Base-by-base conservation (phyloP, 2,113 vertebrate species). In the Chitala chitala region DNA sequence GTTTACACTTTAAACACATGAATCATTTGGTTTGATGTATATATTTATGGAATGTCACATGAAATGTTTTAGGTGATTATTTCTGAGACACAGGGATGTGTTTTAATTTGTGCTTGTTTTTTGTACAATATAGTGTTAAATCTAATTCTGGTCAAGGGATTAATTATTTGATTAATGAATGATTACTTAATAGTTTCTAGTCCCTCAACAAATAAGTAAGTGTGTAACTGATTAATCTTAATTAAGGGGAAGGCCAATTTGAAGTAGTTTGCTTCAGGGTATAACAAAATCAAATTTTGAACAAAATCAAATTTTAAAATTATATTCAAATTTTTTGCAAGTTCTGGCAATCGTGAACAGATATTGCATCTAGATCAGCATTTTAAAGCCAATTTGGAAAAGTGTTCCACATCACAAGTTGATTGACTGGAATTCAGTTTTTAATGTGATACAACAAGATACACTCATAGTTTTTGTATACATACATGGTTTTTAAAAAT, bases 121-220 rank as follows among this genome's bases (percentile, higher is more conserved):
- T 63, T 63, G 59, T 26, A 20, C 17, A 63, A 15, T 38, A 38
- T 63, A 63, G 59, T 63, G 59, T 63, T 63, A 63, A 63, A 63
- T 63, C 59, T 63, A 63, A 63, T 63, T 63, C 33, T 63, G 59
- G 59, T 63, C 59, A 63, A 63, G 59, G 59, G 59, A 63, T 63
- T 63, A 63, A 63, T 63, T 63, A 63, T 63, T 63, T 63, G 59
- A 63, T 63, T 38, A 63, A 63, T 63, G 33, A 63, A 63, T 63
- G 59, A 63, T 63, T 63, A 63, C 29, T 20, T 38, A 63, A 38
- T 63, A 63, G 33, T 63, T 63, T 33, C 59, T 63, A 20, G 59
- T 63, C 59, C 59, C 33, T 63, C 29, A 29, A 63, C 33, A 38
- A 63, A 63, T 63, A 63, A 63, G 59, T 63, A 63, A 63, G 31